Base-by-base conservation (phyloP, 2,113 vertebrate genomes). In the Okapia johnstoni region DNA sequence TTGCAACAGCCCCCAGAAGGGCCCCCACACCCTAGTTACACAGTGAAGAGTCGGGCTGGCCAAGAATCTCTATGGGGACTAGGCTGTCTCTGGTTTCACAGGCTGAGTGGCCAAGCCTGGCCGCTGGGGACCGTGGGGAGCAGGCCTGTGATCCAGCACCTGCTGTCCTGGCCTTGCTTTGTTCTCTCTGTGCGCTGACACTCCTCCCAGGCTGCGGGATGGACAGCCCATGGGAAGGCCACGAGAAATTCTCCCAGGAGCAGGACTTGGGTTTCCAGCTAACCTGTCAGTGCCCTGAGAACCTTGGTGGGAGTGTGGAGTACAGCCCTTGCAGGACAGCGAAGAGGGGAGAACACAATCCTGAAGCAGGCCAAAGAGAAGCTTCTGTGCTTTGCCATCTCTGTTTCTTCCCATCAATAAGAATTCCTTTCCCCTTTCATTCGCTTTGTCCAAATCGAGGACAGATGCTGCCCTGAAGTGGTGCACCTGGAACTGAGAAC, bases 251-350 rank as follows among this genome's bases (percentile, higher is more conserved):
- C 92, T 84, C 81, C 43, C 17, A 66, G 60, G 77, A 81, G 70
- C 2, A 3, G 83, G 88, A n/a, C 77, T 57, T 54, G 50, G 85
- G 55, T 95, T 98, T 97, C 97, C 94, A 85, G 85, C 93, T 80
- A 55, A 83, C 85, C 23, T 48, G 52, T 85, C 76, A 30, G 5
- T 46, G 50, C 7, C 25, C 2, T 93, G 96, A 90, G 95, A 97
- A 86, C 85, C 55, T 83, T 3, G 0, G 52, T 14, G 63, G 52
- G 57, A 89, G 94, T 57, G 66, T 93, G 46, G 2, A 79, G 91
- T 93, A 46, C 3, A 16, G 30, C 90, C 90, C 88, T 40, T 19
- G 93, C 81, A 95, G 88, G 52, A 85, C 46, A 16, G 77, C 16
- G 23, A 76, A 80, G 70, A 50, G 12, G 55, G 7, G 15, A 33